phyloP scores from a whole-genome alignment of 1,140 invertebrate species.

The Eriosoma lanigerum region DNA sequence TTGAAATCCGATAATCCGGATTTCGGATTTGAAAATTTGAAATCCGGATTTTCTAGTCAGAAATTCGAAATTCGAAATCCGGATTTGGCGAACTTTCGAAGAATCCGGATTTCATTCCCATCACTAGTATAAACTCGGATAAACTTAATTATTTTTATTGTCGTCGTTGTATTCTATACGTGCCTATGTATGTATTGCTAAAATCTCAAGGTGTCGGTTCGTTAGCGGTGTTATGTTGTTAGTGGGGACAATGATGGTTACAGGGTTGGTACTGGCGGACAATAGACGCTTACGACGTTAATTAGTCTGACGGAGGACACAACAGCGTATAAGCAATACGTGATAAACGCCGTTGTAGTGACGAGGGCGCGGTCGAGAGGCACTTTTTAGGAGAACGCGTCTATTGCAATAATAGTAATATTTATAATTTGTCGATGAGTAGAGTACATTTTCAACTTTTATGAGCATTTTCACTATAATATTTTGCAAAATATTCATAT shows the following conservation, averaged over 20 bases:
- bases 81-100: too few species aligned
- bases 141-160: not conserved
- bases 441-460: too few species aligned
- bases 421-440: too few species aligned
- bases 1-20: not conserved
- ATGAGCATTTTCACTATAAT: too few species aligned
- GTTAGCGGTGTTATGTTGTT: not conserved
- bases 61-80: too few species aligned
- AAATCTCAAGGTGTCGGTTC: constrained; percentile 9
- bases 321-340: not conserved
- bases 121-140: too few species aligned
- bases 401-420: too few species aligned
- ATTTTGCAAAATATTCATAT: too few species aligned
- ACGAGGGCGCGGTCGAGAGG: not conserved
- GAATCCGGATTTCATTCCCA: too few species aligned
- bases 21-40: too few species aligned
- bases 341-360: not conserved
- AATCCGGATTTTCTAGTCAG: too few species aligned
- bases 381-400: constrained; percentile 23
- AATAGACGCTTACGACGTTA: constrained; percentile 1
- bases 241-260: not conserved
- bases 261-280: not conserved
- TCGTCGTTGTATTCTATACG: not conserved
- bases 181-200: not conserved
- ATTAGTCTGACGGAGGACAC: not conserved